Conservation (phyloP, 2,113 vertebrate species). For the Chaetorhynchus papuensis region DNA sequence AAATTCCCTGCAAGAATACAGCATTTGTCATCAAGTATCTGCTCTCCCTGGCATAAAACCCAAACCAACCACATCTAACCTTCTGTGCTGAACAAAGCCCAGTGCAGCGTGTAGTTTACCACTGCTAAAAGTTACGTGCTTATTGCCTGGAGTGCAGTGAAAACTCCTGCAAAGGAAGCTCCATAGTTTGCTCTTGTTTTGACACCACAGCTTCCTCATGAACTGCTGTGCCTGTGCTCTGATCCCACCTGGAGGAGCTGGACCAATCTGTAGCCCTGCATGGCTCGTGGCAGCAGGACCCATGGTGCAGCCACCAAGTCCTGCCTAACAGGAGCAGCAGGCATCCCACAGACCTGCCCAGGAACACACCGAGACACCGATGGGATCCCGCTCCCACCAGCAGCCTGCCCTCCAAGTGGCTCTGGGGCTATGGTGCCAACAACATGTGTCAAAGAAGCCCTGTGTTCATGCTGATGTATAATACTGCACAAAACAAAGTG, state of each 20-base stretch:
- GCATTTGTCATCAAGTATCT: constrained; percentile 65
- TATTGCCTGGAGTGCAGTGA: constrained; percentile 15
- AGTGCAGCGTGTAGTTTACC: constrained; percentile 71
- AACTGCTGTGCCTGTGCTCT: not conserved
- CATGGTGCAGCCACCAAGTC: not conserved
- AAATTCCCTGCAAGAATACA: constrained; percentile 55
- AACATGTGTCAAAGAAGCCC: not conserved
- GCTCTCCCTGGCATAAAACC: constrained; percentile 46
- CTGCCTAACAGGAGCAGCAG: not conserved
- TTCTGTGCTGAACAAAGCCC: constrained; percentile 70
- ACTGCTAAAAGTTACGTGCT: constrained; percentile 67
- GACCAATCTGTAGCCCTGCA: not conserved
- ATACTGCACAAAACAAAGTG: not conserved
- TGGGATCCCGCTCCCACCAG: rapidly evolving
- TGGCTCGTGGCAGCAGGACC: not conserved
- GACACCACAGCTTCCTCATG: rapidly evolving
- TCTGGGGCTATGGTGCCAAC: not conserved
- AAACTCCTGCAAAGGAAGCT: not conserved
- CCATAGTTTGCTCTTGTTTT: not conserved
- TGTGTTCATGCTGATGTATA: not conserved
- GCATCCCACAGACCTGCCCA: rapidly evolving
- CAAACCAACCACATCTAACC: constrained; percentile 59
- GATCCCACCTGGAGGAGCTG: rapidly evolving
- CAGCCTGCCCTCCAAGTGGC: not conserved
- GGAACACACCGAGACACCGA: rapidly evolving